These are phyloP conservation scores for Deilephila elpenor DNA, from an alignment of 2,888 invertebrate species.

Conservation along the genomic window DNA sequence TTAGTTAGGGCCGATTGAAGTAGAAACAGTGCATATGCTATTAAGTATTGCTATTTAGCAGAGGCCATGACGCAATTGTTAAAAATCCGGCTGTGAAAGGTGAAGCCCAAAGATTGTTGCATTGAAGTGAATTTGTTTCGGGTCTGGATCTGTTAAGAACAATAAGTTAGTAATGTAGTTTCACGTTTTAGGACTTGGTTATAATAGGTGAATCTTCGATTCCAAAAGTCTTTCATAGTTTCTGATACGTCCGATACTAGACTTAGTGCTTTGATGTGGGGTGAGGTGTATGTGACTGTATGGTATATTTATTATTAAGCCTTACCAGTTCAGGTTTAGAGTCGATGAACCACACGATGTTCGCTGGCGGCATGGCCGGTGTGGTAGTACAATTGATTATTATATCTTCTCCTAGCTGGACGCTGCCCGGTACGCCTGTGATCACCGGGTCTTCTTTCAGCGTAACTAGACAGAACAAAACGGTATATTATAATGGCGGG, in stretches of 20 bases:
- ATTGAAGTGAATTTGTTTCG: not conserved
- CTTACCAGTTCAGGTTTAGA: slow-evolving; percentile 71
- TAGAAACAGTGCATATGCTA: too few relatives aligned
- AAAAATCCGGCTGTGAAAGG: not conserved
- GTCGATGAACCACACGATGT: slow-evolving; percentile 76
- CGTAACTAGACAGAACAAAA: slow-evolving; percentile 56
- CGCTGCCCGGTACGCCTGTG: slow-evolving; percentile 63
- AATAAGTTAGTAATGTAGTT: too few relatives aligned
- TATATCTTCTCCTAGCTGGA: slow-evolving; percentile 73
- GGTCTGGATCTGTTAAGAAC: not conserved
- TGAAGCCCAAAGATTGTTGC: not conserved
- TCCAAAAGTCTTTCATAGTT: not conserved
- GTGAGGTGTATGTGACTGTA: too few relatives aligned
- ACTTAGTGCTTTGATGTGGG: too few relatives aligned
- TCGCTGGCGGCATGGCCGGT: slow-evolving; percentile 75
- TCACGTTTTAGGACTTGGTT: too few relatives aligned
- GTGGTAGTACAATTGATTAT: slow-evolving; percentile 72
- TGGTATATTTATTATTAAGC: not conserved
- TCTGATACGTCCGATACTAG: not conserved
- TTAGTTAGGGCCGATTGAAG: too few relatives aligned
- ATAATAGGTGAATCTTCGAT: too few relatives aligned
- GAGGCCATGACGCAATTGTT: not conserved
- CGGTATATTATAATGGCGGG: too few relatives aligned
- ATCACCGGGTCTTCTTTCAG: slow-evolving; percentile 72
- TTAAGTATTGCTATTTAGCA: not conserved